Percentiles rank a stretch among this genome's conserved stretches.
Conservation (phyloP, 2,797 vertebrate species). For the Thripadectes ignobilis region DNA sequence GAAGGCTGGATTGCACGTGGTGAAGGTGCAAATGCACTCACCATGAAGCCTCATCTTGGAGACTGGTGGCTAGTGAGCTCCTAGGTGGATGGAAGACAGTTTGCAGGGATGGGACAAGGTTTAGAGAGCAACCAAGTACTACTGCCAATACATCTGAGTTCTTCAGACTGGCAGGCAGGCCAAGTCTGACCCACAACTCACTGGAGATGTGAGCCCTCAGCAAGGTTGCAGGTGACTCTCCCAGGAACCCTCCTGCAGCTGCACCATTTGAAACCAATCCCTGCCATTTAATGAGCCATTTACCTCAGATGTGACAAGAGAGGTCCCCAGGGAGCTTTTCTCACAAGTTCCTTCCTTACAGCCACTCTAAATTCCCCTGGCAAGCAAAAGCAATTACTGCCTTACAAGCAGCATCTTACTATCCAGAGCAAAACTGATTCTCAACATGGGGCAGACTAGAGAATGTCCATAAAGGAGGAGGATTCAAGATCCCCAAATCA, state of each 20-base stretch:
- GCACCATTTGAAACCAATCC: neutral
- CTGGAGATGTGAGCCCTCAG: neutral
- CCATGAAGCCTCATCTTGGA: neutral
- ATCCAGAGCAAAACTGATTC: neutral
- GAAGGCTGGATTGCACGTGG: neutral
- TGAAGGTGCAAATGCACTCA: neutral
- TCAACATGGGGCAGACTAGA: neutral
- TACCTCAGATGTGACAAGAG: neutral
- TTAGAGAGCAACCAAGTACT: neutral
- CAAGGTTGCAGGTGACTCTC: neutral
- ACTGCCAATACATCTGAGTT: neutral
- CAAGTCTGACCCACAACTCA: neutral
- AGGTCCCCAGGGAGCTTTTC: neutral
- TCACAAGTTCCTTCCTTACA: neutral
- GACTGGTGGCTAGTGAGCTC: neutral
- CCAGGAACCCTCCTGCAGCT: neutral
- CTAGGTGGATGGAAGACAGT: neutral
- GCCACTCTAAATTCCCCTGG: neutral
- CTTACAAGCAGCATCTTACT: neutral
- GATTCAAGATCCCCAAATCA: neutral
- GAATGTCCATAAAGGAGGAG: neutral
- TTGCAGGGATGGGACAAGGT: neutral
- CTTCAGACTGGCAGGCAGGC: neutral
- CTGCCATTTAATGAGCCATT: conserved; percentile 1
- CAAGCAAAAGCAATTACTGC: conserved; percentile 7